Percentiles rank a stretch among this genome's conserved stretches.
These are phyloP conservation scores for Siphamia tubifer DNA, from an alignment of 2,113 vertebrate species.

Conservation along the genomic window DNA sequence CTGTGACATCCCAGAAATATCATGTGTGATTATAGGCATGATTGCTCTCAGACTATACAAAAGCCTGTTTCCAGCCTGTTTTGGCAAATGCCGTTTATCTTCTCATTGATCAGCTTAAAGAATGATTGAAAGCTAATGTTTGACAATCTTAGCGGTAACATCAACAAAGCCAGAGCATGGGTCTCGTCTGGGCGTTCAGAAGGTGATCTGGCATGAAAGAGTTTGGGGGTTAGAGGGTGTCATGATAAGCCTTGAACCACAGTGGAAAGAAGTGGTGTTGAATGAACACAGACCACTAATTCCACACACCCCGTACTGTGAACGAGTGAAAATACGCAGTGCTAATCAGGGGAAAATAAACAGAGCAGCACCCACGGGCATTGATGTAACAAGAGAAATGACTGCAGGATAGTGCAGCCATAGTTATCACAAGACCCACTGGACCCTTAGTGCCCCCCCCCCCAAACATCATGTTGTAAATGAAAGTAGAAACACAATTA, in stretches of 20 bases:
- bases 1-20: constrained; percentile 36
- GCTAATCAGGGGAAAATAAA: constrained; percentile 74
- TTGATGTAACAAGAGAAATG: constrained; percentile 39
- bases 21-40: constrained; percentile 31
- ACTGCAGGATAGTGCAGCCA: constrained; percentile 20
- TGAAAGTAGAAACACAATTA: neutral
- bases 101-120: neutral
- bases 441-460: no score
- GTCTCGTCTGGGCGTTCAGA: neutral
- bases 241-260: constrained; percentile 61
- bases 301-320: constrained; percentile 33
- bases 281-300: constrained; percentile 66
- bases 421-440: neutral
- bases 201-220: constrained; percentile 1
- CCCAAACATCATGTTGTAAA: neutral
- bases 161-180: constrained; percentile 23
- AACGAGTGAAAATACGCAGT: constrained; percentile 63
- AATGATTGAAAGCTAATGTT: constrained; percentile 32
- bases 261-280: constrained; percentile 48
- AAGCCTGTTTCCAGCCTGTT: neutral
- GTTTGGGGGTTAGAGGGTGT: constrained; percentile 13
- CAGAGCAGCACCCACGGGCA: constrained; percentile 58
- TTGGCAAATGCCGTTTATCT: constrained; percentile 8
- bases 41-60: constrained; percentile 16
- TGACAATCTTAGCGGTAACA: constrained; percentile 16